Evolutionary conservation across 2,797 vertebrate genomes (phyloP), one percentile per base, ranked within the genome.

Genomic region (Platalea minor): DNA sequence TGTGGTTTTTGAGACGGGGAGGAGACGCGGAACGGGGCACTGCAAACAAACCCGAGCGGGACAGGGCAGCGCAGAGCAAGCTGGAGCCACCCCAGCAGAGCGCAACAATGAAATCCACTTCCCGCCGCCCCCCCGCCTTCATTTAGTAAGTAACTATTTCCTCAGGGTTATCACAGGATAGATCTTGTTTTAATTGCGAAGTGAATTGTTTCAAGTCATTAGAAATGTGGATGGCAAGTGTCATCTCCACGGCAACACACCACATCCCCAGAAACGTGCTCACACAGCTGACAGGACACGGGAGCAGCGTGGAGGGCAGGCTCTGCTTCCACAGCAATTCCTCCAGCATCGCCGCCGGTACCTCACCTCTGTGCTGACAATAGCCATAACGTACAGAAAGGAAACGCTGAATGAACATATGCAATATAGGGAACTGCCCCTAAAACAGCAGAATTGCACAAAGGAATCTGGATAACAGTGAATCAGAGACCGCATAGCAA

Each of bases 1-100:
- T 96, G 86, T 76, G 53, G 12, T 70, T 94, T 93, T 88, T 77
- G 23, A 92, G 97, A 90, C 63, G 85, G 92, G 93, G 96, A 97
- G 96, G 79, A 68, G 85, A 96, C 12, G 28, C 12, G 4, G 72
- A 93, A 83, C 12, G 0, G 54, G 61, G 70, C 50, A 43, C 37
- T 24, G 67, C 19, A 69, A 88, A 64, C 70, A 65, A 68, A 63
- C 39, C n/a, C 2, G n/a, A 92, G 91, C 54, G 60, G 82, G 74
- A 85, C 2, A 0, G 83, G 85, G 96, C 93, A 95, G 77, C 8
- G 0, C 57, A 7, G 56, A 51, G 11, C 18, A 43, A 67, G 24
- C 63, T 11, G 57, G 63, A 88, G 63, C 84, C 65, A 67, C 31
- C 13, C 24, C 3, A 82, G 72, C 76, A 57, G n/a, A 74, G 82